A percentile compares a stretch with the other conserved stretches of the same genome.
These are phyloP conservation scores for Elephas maximus DNA, from an alignment of 2,113 vertebrate genomes.

Conservation along the genomic window DNA sequence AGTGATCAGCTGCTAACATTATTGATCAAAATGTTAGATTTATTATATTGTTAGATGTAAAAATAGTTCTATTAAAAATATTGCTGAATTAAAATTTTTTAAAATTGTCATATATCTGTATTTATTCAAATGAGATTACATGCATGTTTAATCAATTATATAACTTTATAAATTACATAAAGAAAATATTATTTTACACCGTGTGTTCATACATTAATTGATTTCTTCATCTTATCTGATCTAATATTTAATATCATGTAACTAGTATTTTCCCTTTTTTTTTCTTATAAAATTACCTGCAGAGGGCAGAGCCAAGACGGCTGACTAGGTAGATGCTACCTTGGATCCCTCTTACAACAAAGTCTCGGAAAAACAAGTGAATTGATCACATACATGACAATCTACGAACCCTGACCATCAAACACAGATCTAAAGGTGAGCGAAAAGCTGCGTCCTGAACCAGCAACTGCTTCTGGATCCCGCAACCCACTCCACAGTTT, in stretches of 20 bases:
- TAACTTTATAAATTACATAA: too few relatives aligned
- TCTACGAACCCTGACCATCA: too few relatives aligned
- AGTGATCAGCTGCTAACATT: not conserved
- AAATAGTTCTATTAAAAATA: not conserved
- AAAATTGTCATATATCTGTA: not conserved
- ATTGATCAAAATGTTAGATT: not conserved
- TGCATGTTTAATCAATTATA: not conserved
- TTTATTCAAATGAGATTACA: not conserved
- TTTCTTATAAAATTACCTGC: not conserved
- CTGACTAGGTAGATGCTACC: too few relatives aligned
- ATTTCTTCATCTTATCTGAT: not conserved
- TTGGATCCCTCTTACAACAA: too few relatives aligned
- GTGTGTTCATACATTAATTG: not conserved
- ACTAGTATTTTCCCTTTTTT: not conserved
- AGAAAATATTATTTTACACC: not conserved
- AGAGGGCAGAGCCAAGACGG: not conserved
- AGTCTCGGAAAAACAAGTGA: too few relatives aligned
- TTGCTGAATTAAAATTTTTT: not conserved
- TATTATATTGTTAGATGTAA: not conserved
- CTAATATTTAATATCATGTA: not conserved
- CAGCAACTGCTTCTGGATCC: too few relatives aligned
- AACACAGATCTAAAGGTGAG: too few relatives aligned
- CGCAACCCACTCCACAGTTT: too few relatives aligned
- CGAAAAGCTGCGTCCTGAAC: too few relatives aligned
- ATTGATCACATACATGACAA: too few relatives aligned